These are phyloP conservation scores for Fopius arisanus DNA, from an alignment of 1,140 invertebrate species.

Conservation along the genomic window DNA sequence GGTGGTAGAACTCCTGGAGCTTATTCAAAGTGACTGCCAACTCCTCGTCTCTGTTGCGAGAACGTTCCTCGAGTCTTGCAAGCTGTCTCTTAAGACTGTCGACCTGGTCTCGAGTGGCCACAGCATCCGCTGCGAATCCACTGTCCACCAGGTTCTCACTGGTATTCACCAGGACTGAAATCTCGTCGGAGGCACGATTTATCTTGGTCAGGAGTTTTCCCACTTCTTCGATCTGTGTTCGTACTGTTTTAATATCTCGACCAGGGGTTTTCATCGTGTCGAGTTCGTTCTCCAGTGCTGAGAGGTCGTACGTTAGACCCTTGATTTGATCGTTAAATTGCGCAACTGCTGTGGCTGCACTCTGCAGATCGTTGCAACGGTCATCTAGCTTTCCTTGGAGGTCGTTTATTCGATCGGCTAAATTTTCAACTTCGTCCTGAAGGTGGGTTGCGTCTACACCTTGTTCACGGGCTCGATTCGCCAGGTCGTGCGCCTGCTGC, in stretches of 20 bases:
- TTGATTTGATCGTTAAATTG: conserved; percentile 90
- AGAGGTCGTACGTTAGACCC: conserved; percentile 76
- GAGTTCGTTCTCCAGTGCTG: conserved; percentile 83
- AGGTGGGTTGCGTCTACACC: conserved; percentile 79
- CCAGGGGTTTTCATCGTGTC: conserved; percentile 85
- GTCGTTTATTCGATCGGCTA: conserved; percentile 81
- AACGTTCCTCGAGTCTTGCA: conserved; percentile 79
- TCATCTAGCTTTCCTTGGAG: conserved; percentile 81
- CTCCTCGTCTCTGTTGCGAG: conserved; percentile 78
- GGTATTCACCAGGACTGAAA: conserved; percentile 75
- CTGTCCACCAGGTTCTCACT: conserved; percentile 82
- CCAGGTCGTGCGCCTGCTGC: conserved; percentile 76
- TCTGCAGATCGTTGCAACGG: conserved; percentile 82
- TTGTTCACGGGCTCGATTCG: conserved; percentile 72
- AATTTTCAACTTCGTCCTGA: conserved; percentile 78
- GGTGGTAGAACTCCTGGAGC: conserved; percentile 85
- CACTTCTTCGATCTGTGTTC: conserved; percentile 84
- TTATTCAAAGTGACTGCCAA: conserved; percentile 77
- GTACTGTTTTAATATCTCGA: conserved; percentile 85
- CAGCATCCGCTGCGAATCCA: conserved; percentile 84
- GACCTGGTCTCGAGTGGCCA: conserved; percentile 81
- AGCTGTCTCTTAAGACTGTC: conserved; percentile 81
- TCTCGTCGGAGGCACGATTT: conserved; percentile 72
- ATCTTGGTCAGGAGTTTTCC: conserved; percentile 74
- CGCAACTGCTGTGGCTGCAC: conserved; percentile 84